A percentile compares a stretch with the other conserved stretches of the same genome.
phyloP scores from a whole-genome alignment of 2,797 vertebrate genomes.

The Ciconia nigra region DNA sequence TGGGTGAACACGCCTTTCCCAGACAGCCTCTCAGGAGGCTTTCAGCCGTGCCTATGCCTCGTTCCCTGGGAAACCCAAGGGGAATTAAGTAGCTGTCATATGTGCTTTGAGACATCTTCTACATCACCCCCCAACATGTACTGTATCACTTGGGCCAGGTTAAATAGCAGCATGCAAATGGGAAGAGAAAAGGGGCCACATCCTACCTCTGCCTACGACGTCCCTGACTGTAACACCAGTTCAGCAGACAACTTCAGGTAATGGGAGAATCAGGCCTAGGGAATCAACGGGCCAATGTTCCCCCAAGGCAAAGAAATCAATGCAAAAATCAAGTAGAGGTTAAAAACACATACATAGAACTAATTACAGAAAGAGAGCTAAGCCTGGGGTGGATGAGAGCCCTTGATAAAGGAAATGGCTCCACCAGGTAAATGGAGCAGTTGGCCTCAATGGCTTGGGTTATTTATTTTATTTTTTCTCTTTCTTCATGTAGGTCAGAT shows the following conservation, averaged over 20 bases:
- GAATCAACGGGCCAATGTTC: not conserved
- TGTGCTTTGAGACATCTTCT: not conserved
- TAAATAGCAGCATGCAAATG: not conserved
- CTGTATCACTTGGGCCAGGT: not conserved
- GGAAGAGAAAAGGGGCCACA: not conserved
- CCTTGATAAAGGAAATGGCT: slow-evolving; percentile 15
- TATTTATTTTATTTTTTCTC: slow-evolving; percentile 31
- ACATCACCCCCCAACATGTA: accelerated
- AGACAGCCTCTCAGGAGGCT: not conserved
- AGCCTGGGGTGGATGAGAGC: not conserved
- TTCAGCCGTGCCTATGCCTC: not conserved
- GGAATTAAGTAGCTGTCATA: not conserved
- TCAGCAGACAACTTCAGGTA: not conserved
- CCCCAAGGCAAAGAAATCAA: not conserved
- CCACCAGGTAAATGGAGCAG: not conserved
- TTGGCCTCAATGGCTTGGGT: slow-evolving; percentile 36
- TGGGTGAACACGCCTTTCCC: not conserved
- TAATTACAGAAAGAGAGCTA: not conserved
- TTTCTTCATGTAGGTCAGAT: slow-evolving; percentile 31
- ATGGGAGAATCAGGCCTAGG: not conserved
- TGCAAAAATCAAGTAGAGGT: not conserved
- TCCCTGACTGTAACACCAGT: not conserved
- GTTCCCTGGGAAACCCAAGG: not conserved
- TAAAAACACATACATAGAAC: not conserved
- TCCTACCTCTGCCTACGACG: not conserved